phyloP scores from a whole-genome alignment of 2,888 invertebrate species.

The Harpalus rufipes region DNA sequence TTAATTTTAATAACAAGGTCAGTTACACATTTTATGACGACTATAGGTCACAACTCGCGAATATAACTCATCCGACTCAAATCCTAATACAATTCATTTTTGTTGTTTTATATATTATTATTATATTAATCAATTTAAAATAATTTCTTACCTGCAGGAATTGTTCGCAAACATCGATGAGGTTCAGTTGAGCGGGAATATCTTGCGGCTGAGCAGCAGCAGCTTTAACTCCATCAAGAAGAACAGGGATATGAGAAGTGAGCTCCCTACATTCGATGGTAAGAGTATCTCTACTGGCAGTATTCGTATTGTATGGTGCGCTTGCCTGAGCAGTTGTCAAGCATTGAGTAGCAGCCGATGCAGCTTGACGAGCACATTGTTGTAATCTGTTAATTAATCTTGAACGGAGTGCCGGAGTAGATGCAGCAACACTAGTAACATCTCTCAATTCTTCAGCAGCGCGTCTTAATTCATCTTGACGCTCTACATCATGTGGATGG shows the following conservation, averaged over 20 bases:
- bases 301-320: conserved; percentile 85
- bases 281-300: conserved; percentile 84
- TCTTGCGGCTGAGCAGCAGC: conserved; percentile 85
- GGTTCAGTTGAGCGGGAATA: conserved; percentile 87
- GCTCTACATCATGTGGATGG: conserved; percentile 88
- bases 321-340: conserved; percentile 93
- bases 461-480: conserved; percentile 89
- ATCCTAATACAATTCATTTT: no score
- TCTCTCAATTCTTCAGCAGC: conserved; percentile 96
- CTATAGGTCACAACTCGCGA: no score
- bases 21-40: no score
- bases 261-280: conserved; percentile 86
- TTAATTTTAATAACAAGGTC: no score
- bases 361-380: conserved; percentile 90
- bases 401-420: conserved; percentile 85
- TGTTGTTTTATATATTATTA: no score
- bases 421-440: conserved; percentile 92
- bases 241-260: conserved; percentile 87
- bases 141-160: conserved; percentile 83
- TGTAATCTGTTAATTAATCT: conserved; percentile 85
- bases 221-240: conserved; percentile 89
- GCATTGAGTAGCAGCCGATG: conserved; percentile 93
- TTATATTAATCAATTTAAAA: no score
- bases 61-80: no score
- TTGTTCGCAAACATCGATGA: conserved; percentile 91